phyloP scores from a whole-genome alignment of 2,113 vertebrate species.

The Pteronura brasiliensis region DNA sequence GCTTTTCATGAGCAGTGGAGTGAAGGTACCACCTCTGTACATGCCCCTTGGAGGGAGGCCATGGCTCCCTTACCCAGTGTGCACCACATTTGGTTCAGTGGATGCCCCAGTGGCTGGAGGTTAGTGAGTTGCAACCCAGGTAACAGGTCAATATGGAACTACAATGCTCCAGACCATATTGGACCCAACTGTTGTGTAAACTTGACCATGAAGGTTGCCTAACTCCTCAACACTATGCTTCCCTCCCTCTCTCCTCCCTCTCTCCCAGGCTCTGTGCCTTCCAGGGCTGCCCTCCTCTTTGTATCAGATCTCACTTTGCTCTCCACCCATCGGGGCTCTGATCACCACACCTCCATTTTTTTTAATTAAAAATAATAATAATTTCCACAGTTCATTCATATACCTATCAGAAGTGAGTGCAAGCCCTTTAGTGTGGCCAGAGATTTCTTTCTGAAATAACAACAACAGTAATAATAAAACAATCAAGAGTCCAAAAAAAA shows the following conservation, averaged over 20 bases:
- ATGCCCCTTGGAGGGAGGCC: not conserved
- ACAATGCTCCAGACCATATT: rapidly evolving
- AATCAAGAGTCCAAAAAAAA: not conserved
- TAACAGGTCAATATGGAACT: not conserved
- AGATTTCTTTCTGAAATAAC: not conserved
- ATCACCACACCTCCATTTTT: not conserved
- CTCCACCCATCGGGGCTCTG: too few relatives aligned
- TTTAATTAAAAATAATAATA: not conserved
- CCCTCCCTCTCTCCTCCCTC: not conserved
- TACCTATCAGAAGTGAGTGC: not conserved
- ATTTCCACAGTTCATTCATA: not conserved
- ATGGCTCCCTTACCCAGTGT: rapidly evolving
- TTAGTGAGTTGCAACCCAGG: not conserved
- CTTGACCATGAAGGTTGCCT: too few relatives aligned
- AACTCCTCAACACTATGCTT: not conserved
- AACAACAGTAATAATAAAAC: not conserved
- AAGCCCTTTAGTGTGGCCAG: not conserved
- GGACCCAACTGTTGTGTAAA: rapidly evolving
- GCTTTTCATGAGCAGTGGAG: not conserved
- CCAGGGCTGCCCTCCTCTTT: not conserved
- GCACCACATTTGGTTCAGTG: rapidly evolving
- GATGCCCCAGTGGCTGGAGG: too few relatives aligned
- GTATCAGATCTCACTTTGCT: not conserved
- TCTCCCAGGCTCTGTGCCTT: rapidly evolving
- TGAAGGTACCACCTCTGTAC: too few relatives aligned